These are phyloP conservation scores for Diachasma alloeum DNA, from an alignment of 1,140 invertebrate species.

Conservation along the genomic window DNA sequence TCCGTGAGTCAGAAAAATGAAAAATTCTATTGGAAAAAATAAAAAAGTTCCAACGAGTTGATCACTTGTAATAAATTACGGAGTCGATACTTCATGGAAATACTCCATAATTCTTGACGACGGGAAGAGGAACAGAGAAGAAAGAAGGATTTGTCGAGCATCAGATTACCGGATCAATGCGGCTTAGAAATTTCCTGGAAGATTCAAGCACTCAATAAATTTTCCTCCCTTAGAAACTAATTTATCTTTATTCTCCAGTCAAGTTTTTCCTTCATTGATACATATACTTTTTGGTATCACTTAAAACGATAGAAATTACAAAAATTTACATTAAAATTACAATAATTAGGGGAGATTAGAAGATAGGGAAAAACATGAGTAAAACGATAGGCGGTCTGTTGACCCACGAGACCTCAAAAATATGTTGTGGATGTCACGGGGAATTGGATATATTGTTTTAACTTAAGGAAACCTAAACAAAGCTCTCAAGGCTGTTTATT, in stretches of 20 bases:
- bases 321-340: background rate
- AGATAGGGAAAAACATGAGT: background rate
- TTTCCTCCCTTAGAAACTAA: background rate
- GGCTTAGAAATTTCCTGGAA: background rate
- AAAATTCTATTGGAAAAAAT: too few relatives aligned
- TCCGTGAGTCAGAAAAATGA: too few relatives aligned
- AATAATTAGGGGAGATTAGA: background rate
- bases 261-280: background rate
- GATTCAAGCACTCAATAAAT: background rate
- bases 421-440: background rate
- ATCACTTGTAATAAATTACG: background rate
- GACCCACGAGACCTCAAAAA: background rate
- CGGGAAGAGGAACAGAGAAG: background rate
- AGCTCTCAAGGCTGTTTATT: background rate
- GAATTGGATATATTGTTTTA: slow-evolving; percentile 8
- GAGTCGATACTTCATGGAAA: background rate
- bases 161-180: background rate
- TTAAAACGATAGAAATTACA: background rate
- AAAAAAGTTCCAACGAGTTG: too few relatives aligned
- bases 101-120: background rate
- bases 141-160: background rate
- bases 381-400: background rate
- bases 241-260: background rate
- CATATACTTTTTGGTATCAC: background rate
- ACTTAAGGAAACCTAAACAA: background rate